Evolutionary conservation across 2,113 vertebrate genomes (phyloP).

Genomic region (Jacana jacana): DNA sequence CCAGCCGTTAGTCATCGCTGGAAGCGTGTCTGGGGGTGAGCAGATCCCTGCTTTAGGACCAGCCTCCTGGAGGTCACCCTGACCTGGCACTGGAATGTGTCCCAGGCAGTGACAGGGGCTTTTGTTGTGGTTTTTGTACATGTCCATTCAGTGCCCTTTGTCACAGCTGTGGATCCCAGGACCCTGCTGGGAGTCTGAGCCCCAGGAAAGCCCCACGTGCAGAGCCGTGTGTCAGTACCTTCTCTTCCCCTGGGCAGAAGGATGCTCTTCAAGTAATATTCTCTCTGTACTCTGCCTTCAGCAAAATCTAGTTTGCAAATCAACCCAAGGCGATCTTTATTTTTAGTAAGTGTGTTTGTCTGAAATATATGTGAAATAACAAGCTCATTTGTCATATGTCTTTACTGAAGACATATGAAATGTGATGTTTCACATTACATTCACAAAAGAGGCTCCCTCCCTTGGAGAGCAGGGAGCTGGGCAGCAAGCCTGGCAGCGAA

Average conservation of each 20-base stretch:
- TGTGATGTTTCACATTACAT: not conserved
- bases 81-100: not conserved
- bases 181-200: not conserved
- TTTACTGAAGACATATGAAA: not conserved
- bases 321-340: not conserved
- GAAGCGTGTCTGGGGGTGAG: not conserved
- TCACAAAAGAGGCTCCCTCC: not conserved
- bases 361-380: not conserved
- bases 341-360: not conserved
- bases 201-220: not conserved
- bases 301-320: not conserved
- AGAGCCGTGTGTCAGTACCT: fast-evolving
- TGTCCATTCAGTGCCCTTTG: not conserved
- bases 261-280: not conserved
- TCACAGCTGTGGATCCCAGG: not conserved
- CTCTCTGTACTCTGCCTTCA: not conserved
- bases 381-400: not conserved
- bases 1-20: not conserved
- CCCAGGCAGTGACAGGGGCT: not conserved
- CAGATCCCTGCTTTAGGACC: not conserved
- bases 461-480: not conserved
- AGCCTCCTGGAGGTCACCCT: not conserved
- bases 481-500: not conserved
- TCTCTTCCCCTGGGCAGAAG: not conserved
- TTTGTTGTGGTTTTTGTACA: not conserved